These are phyloP conservation scores for Colistium nudipinnis DNA, from an alignment of 2,113 vertebrate species.

Conservation along the genomic window DNA sequence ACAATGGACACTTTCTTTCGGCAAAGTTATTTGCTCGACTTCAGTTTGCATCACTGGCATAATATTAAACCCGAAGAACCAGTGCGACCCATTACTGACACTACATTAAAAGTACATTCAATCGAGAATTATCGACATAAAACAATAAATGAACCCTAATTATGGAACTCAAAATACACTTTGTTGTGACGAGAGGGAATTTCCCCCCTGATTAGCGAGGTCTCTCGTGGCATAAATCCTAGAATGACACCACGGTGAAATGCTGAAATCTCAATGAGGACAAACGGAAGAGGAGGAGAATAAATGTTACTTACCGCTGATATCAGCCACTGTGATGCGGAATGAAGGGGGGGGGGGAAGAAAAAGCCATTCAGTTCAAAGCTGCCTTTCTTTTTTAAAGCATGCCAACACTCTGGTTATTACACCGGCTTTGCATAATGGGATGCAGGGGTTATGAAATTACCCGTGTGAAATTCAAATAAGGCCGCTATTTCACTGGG, in stretches of 20 bases:
- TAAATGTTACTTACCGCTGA: constrained; percentile 71
- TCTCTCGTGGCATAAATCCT: neutral
- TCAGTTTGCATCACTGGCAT: neutral
- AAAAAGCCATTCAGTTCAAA: constrained; percentile 10
- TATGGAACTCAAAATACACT: constrained; percentile 2
- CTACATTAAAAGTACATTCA: neutral
- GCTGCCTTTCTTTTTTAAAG: constrained; percentile 3
- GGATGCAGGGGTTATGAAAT: constrained; percentile 51
- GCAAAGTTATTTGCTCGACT: too few species aligned
- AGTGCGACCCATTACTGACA: constrained; percentile 9
- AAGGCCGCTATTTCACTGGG: constrained; percentile 60
- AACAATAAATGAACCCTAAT: neutral
- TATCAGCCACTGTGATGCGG: constrained; percentile 69
- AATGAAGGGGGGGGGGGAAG: constrained; percentile 42
- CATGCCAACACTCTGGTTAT: constrained; percentile 17
- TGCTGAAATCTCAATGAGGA: neutral
- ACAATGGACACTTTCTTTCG: constrained; percentile 5
- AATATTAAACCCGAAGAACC: constrained; percentile 4
- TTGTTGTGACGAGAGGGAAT: too few species aligned
- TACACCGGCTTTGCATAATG: constrained; percentile 43
- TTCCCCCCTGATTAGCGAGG: too few species aligned
- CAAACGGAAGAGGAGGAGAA: neutral
- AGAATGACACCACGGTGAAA: neutral
- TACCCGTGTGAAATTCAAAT: constrained; percentile 62
- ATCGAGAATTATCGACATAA: neutral